Evolutionary conservation across 2,888 invertebrate genomes (phyloP).

Genomic region (Apotomis turbidana): DNA sequence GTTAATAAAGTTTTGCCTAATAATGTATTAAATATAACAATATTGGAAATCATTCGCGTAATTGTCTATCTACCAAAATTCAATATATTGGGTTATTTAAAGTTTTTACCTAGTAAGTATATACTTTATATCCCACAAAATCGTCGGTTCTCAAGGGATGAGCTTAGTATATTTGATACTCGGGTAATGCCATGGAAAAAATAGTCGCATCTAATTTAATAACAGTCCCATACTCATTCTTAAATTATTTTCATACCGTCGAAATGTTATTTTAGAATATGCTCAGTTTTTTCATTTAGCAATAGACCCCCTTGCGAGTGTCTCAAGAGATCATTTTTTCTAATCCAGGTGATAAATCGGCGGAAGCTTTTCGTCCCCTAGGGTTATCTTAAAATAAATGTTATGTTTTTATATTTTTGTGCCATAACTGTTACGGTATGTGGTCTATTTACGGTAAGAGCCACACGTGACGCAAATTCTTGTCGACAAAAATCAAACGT

Average conservation of each 20-base stretch:
- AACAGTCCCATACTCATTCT: not conserved
- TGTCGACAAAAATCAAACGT: conserved; percentile 16
- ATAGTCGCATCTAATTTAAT: not conserved
- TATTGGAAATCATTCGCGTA: no score
- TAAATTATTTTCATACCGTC: conserved; percentile 15
- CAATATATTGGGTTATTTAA: no score
- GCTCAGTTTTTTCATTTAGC: conserved; percentile 41
- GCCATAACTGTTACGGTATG: conserved; percentile 54
- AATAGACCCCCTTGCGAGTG: conserved; percentile 49
- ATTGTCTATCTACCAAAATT: no score
- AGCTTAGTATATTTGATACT: no score
- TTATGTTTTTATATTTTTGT: conserved; percentile 55
- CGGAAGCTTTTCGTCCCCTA: conserved; percentile 61
- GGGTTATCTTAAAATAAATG: conserved; percentile 61
- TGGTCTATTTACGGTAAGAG: conserved; percentile 45
- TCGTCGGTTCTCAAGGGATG: no score
- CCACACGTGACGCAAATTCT: conserved; percentile 44
- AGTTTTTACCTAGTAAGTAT: no score
- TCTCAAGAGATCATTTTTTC: conserved; percentile 62
- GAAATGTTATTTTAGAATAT: conserved; percentile 41
- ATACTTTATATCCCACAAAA: no score
- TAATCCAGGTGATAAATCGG: conserved; percentile 73
- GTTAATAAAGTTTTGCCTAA: no score
- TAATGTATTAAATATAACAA: no score
- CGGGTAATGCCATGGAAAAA: no score